Percentiles rank a stretch among this genome's conserved stretches.
These are phyloP conservation scores for Venusia cambrica DNA, from an alignment of 2,888 invertebrate genomes.

Conservation along the genomic window DNA sequence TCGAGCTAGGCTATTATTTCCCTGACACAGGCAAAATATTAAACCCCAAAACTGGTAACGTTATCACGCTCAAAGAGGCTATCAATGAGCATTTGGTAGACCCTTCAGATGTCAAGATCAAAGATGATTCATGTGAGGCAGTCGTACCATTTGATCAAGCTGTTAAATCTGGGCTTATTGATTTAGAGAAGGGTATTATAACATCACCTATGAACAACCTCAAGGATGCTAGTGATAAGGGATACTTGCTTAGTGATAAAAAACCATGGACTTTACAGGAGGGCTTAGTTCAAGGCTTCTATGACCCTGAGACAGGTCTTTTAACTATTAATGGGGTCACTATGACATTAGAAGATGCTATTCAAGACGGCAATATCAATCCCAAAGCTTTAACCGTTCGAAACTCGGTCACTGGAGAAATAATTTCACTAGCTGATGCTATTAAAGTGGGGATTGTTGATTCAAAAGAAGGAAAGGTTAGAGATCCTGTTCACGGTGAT, in stretches of 20 bases:
- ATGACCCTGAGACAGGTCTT: slow-evolving; percentile 87
- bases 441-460: slow-evolving; percentile 89
- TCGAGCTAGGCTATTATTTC: slow-evolving; percentile 88
- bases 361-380: slow-evolving; percentile 87
- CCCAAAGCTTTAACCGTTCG: slow-evolving; percentile 88
- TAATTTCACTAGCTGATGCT: slow-evolving; percentile 90
- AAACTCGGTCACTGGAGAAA: slow-evolving; percentile 89
- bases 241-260: slow-evolving; percentile 88
- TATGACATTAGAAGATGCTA: slow-evolving; percentile 87
- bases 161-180: slow-evolving; percentile 84
- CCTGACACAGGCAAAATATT: slow-evolving; percentile 87
- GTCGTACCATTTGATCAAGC: slow-evolving; percentile 86
- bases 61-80: slow-evolving; percentile 88
- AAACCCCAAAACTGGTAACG: slow-evolving; percentile 88
- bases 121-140: slow-evolving; percentile 85
- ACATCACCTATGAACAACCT: slow-evolving; percentile 86
- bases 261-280: slow-evolving; percentile 92
- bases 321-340: slow-evolving; percentile 85
- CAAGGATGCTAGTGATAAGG: slow-evolving; percentile 90
- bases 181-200: slow-evolving; percentile 85
- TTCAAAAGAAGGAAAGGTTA: slow-evolving; percentile 88
- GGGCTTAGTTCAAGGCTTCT: slow-evolving; percentile 89
- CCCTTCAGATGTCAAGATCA: slow-evolving; percentile 85
- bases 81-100: slow-evolving; percentile 87
- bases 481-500: slow-evolving; percentile 87